Evolutionary conservation across 2,888 invertebrate genomes (phyloP).

Genomic region (Choristoneura rosaceana): DNA sequence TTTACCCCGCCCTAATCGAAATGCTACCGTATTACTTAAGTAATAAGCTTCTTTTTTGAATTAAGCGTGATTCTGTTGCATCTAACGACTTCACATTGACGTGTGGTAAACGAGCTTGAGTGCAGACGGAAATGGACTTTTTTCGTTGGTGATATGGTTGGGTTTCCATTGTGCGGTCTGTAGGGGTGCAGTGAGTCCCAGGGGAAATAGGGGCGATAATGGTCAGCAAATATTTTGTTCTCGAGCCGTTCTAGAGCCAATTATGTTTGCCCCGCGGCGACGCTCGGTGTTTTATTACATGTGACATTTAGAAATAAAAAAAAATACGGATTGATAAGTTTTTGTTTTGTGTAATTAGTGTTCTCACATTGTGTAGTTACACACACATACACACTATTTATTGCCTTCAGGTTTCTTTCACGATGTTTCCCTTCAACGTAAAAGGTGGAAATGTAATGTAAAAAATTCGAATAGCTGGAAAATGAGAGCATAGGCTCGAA

Average conservation of each 20-base stretch:
- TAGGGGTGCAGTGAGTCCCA: conserved; percentile 15
- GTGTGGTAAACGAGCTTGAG: conserved; percentile 2
- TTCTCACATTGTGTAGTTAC: no score
- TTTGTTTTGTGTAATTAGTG: no score
- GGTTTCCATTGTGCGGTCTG: neutral
- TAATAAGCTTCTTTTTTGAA: neutral
- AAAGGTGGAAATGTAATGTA: no score
- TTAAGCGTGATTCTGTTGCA: neutral
- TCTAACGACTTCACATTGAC: conserved; percentile 30
- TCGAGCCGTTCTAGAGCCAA: conserved; percentile 40
- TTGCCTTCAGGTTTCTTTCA: no score
- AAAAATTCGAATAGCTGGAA: no score
- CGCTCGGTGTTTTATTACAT: neutral
- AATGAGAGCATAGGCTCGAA: no score
- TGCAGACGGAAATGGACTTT: conserved; percentile 1
- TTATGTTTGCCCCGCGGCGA: neutral
- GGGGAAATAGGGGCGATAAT: conserved; percentile 42
- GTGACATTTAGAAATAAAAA: no score
- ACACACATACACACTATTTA: no score
- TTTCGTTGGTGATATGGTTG: neutral
- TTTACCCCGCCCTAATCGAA: neutral
- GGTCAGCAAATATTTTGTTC: conserved; percentile 50
- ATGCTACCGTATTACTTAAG: neutral
- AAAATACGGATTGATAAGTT: no score
- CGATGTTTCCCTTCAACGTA: no score